Evolutionary conservation across 2,888 invertebrate genomes (phyloP).

Genomic region (Lottia gigantea): DNA sequence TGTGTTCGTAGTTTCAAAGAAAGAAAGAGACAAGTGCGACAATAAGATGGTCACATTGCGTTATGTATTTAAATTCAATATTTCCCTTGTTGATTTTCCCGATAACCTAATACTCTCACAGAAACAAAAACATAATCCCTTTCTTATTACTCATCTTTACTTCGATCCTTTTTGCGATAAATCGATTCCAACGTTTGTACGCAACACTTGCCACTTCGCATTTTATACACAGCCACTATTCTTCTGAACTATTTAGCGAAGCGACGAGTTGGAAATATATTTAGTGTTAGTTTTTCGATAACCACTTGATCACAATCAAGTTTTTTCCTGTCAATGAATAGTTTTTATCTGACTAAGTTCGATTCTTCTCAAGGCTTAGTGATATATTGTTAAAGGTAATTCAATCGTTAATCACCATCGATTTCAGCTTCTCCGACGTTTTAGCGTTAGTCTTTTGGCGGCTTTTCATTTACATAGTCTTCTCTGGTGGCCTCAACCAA

Average conservation of each 20-base stretch:
- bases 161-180: constrained; percentile 4
- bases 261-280: constrained; percentile 9
- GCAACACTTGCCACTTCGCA: constrained; percentile 9
- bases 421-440: neutral
- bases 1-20: too few species aligned
- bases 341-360: constrained; percentile 1
- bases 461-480: too few species aligned
- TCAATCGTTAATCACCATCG: neutral
- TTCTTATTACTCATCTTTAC: constrained; percentile 11
- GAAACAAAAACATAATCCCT: constrained; percentile 4
- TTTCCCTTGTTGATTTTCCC: constrained; percentile 7
- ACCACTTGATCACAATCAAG: constrained; percentile 7
- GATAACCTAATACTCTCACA: constrained; percentile 1
- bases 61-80: constrained; percentile 7
- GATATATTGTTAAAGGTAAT: neutral
- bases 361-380: neutral
- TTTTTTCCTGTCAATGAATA: neutral
- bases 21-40: neutral
- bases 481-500: too few species aligned
- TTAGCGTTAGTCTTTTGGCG: too few species aligned
- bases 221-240: neutral
- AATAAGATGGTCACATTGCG: neutral
- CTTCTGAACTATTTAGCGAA: constrained; percentile 1
- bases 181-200: constrained; percentile 10
- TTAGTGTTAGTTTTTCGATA: constrained; percentile 7